Evolutionary conservation across 2,113 vertebrate genomes (phyloP), one percentile per base, ranked within the genome.

Genomic region (Electrona antarctica): DNA sequence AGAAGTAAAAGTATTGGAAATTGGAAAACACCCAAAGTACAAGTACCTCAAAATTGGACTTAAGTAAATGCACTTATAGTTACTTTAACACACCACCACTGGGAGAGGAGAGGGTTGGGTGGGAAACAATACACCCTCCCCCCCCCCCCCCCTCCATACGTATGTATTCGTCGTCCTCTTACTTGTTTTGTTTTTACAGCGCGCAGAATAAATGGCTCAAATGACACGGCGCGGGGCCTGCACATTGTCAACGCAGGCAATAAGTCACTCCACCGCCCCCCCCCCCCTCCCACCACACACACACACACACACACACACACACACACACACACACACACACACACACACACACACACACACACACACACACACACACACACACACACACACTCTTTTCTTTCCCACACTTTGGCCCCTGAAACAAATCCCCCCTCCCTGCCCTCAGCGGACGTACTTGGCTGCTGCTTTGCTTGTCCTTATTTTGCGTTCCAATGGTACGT

Each of bases 231-330:
- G 82, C 77, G 79, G 33, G 92, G 96, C 91, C 97, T 98, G 96
- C 93, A 93, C 93, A 96, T 93, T 95, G 95, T 98, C 96, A 97
- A 90, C 94, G 94, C 96, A 96, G 95, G 94, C 95, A 95, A 96
- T 97, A 97, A 96, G 95, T 97, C 96, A 95, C 94, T 6, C 33
- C 33, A 3, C 33, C 33, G 1, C 21, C 33, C 33, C 33, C 33
- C 33, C 33, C 33, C 3, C 33, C 33, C 33, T 0, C 33, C 33
- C 5, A 1, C 33, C 33, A 41, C 5, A 41, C 33, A 41, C 33
- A 41, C 33, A 41, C 33, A 6, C 33, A 3, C 33, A 41, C 33
- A 41, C 33, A 41, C 5, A 41, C 33, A 41, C 33, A 41, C 33
- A 41, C 33, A 41, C 5, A 41, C 33, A 41, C 33, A 41, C 33